Evolutionary conservation across 1,140 invertebrate genomes (phyloP), one percentile per base, ranked within the genome.

Genomic region (Eumaeus atala): DNA sequence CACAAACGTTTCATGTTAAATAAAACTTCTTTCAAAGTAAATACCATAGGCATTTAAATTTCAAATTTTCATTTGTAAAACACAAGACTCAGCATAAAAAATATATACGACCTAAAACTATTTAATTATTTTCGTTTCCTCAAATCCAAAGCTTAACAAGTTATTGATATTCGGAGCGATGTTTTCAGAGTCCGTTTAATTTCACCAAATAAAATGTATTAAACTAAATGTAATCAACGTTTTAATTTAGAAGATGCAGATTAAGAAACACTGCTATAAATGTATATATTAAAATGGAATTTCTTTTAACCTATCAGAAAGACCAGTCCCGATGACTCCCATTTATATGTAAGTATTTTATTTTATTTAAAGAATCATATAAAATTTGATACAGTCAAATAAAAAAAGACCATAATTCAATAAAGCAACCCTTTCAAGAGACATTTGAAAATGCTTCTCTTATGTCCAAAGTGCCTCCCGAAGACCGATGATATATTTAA

Each of bases 71-170:
- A n/a, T n/a, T n/a, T n/a, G n/a, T n/a, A n/a, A n/a, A n/a, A n/a
- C n/a, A n/a, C n/a, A n/a, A 28, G 6, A 28, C 21, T 28, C 21
- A 28, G 6, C 6, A 28, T 28, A 3, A 28, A 6, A 2, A 3
- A n/a, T n/a, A n/a, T n/a, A n/a, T 28, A 28, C 21, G 6, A 28
- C 6, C 6, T 28, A 28, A 28, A 3, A 28, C 40, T 44, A 14
- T 44, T 44, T 44, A 44, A 44, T 44, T 44, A 44, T 44, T 44
- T 44, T 44, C 12, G 17, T 44, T 44, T 44, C 40, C 12, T 44
- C 12, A 44, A 16, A n/a, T n/a, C 12, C 21, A 14, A 44, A 16
- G 5, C 4, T 2, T 28, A 28, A 6, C 14, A 16, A 44, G 12
- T 44, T 16, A 44, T 44, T 9, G 40, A 9, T 14, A 44, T 14